Base-by-base conservation (phyloP, 2,797 vertebrate genomes). In the Melanotaenia maccullochi region DNA sequence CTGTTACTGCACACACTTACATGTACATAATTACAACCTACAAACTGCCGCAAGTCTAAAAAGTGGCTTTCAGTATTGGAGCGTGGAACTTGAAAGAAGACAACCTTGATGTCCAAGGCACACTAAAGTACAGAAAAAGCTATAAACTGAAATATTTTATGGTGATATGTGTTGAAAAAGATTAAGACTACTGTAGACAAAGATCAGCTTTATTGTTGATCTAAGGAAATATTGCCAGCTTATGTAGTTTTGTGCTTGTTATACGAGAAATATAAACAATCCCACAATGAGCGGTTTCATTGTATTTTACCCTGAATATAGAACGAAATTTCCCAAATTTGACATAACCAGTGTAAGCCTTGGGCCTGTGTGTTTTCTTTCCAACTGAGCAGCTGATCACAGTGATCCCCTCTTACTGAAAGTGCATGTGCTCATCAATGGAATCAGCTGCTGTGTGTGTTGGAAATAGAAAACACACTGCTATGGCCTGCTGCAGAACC, bases 31-130 rank as follows among this genome's bases (percentile, higher is more conserved):
- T 55, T 55, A 55, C 42, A 47, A 30, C 33, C 28, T n/a, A 44
- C 18, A 58, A 20, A 63, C 36, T 32, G 25, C 73, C 62, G 68
- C 68, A 52, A 58, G 73, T 49, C 4, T 28, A 40, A 72, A 65
- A 71, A 77, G 73, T 64, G 11, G 74, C 75, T 74, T 72, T 73
- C 63, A 30, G 52, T 28, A 28, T 55, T 55, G 52, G 54, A 85
- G 76, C 54, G 68, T 51, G 24, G 71, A 74, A 60, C 35, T 74
- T 18, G 42, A 35, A 49, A 79, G 38, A 77, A 71, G 73, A 83
- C 71, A 87, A 80, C 73, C 77, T 84, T 78, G 75, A 87, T 55
- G 52, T 81, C 82, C 73, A 75, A 89, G 90, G 89, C 89, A 88
- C 90, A 68, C 79, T 54, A 69, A 83, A 87, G 70, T 79, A 84